phyloP scores from a whole-genome alignment of 2,888 invertebrate species.

The Odontothrips loti region DNA sequence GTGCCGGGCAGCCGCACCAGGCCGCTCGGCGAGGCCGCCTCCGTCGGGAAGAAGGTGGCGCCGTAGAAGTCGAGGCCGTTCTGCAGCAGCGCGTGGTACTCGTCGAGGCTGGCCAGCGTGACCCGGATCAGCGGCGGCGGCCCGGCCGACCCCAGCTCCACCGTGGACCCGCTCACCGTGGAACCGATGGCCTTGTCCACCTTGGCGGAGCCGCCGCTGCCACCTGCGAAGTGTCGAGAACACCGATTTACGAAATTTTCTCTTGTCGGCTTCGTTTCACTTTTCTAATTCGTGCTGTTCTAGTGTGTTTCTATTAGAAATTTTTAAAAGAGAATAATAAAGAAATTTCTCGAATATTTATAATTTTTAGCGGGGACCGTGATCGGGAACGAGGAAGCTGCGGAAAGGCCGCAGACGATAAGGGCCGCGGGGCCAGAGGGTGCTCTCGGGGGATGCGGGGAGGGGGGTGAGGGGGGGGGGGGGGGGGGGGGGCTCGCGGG shows the following conservation, averaged over 20 bases:
- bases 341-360: no score
- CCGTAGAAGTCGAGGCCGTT: constrained; percentile 84
- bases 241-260: background rate
- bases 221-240: background rate
- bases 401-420: no score
- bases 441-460: no score
- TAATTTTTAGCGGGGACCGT: no score
- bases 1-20: constrained; percentile 30
- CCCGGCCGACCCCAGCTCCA: constrained; percentile 52
- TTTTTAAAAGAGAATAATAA: no score
- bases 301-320: no score
- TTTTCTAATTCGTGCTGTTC: no score
- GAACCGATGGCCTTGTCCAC: constrained; percentile 31
- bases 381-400: no score
- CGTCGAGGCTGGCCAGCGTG: constrained; percentile 70
- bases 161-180: constrained; percentile 31
- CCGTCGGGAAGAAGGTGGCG: constrained; percentile 82
- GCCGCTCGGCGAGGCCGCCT: constrained; percentile 46
- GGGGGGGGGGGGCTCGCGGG: no score
- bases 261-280: no score
- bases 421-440: no score
- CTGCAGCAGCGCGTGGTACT: constrained; percentile 71
- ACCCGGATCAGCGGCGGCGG: constrained; percentile 61
- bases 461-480: no score
- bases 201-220: background rate